Percentiles rank a stretch among this genome's conserved stretches.
These are phyloP conservation scores for Aythya baeri DNA, from an alignment of 2,113 vertebrate species.

Conservation along the genomic window DNA sequence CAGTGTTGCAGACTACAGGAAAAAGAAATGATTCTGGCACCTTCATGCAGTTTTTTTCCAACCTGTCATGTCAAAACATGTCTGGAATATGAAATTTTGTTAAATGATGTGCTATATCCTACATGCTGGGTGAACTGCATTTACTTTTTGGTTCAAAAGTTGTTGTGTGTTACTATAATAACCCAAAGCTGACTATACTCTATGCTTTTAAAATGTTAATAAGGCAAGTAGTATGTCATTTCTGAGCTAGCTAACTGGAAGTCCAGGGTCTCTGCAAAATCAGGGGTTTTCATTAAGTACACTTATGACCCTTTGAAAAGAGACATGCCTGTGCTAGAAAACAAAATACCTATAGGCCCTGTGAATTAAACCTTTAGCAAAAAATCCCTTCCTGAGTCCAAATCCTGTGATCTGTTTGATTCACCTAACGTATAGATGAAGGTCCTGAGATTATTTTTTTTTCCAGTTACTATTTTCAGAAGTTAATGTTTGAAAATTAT, in stretches of 20 bases:
- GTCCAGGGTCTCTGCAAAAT: not conserved
- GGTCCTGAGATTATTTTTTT: not conserved
- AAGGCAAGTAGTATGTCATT: not conserved
- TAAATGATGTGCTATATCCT: not conserved
- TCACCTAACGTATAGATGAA: not conserved
- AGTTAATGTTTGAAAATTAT: not conserved
- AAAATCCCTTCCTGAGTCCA: not conserved
- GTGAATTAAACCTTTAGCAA: not conserved
- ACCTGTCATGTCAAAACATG: not conserved
- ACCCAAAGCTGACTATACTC: not conserved
- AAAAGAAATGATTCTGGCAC: not conserved
- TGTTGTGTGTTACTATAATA: not conserved
- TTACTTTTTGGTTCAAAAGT: not conserved
- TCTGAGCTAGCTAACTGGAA: not conserved
- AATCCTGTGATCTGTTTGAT: not conserved
- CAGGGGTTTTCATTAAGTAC: not conserved
- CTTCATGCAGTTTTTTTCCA: not conserved
- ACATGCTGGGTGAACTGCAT: not conserved
- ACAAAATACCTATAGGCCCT: not conserved
- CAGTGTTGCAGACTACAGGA: not conserved
- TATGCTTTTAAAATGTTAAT: not conserved
- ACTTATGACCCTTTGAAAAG: not conserved
- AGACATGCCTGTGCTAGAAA: not conserved
- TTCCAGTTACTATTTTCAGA: not conserved
- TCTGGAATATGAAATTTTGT: not conserved